phyloP scores from a whole-genome alignment of 2,113 vertebrate genomes.

The Toxostoma redivivum region DNA sequence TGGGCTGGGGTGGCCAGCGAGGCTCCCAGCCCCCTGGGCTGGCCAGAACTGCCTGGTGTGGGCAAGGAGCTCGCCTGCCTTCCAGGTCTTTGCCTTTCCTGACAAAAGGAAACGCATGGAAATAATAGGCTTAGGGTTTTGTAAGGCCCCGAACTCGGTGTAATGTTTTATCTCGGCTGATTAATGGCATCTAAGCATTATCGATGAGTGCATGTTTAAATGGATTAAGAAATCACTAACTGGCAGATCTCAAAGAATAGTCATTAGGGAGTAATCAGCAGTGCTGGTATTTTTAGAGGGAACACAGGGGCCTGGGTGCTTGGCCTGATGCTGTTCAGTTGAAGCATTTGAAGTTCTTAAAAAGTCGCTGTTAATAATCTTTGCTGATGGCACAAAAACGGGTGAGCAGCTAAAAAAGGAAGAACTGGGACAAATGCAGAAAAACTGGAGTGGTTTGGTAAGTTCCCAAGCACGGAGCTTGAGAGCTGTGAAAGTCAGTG shows the following conservation, averaged over 20 bases:
- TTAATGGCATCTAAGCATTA: neutral
- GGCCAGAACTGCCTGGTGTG: rapidly evolving
- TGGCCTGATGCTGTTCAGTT: neutral
- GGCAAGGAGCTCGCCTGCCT: neutral
- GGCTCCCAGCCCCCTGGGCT: neutral
- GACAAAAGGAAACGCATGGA: neutral
- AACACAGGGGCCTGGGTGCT: neutral
- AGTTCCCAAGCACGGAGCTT: neutral
- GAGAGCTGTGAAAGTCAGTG: neutral
- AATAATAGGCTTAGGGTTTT: neutral
- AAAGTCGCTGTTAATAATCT: neutral
- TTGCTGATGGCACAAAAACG: neutral
- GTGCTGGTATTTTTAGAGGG: neutral
- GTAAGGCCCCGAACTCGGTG: neutral
- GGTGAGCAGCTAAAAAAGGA: neutral
- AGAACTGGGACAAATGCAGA: neutral
- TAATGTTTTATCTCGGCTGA: neutral
- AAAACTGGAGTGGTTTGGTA: neutral
- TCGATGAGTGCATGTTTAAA: neutral
- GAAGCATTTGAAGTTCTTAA: neutral
- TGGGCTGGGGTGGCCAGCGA: rapidly evolving
- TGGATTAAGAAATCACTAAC: constrained; percentile 31
- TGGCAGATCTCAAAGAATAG: constrained; percentile 19
- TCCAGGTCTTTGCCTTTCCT: rapidly evolving
- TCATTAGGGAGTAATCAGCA: neutral